Evolutionary conservation across 1,140 invertebrate species (phyloP).

Genomic region (Cryptotermes secundus): DNA sequence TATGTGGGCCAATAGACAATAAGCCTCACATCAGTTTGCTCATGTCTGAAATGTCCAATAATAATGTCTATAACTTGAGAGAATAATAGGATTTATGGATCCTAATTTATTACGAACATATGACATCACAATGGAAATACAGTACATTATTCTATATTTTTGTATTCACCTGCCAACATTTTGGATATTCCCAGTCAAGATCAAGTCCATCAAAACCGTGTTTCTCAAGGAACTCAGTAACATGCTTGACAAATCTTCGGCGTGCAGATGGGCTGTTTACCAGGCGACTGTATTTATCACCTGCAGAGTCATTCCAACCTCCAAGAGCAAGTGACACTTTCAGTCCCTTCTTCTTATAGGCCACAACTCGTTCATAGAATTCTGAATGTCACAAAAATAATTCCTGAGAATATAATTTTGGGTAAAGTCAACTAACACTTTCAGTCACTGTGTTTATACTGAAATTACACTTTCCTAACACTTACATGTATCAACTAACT

Average conservation of each 20-base stretch:
- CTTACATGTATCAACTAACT: no score
- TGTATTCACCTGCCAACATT: slow-evolving; percentile 78
- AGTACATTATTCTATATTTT: background rate
- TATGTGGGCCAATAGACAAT: no score
- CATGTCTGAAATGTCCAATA: no score
- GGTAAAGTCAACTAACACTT: no score
- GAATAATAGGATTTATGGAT: no score
- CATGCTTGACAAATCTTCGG: slow-evolving; percentile 70
- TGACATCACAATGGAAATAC: no score
- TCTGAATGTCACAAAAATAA: slow-evolving; percentile 49
- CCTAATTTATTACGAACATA: no score
- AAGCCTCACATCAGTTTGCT: no score
- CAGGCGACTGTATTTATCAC: slow-evolving; percentile 79
- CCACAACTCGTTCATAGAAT: slow-evolving; percentile 80
- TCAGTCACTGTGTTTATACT: no score
- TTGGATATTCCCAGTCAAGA: slow-evolving; percentile 90
- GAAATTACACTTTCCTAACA: no score
- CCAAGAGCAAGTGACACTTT: slow-evolving; percentile 83
- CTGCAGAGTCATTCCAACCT: slow-evolving; percentile 87
- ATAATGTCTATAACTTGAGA: no score
- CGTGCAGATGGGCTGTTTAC: slow-evolving; percentile 73
- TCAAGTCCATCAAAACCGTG: slow-evolving; percentile 86
- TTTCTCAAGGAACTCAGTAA: slow-evolving; percentile 74
- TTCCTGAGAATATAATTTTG: background rate
- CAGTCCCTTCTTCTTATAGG: slow-evolving; percentile 73